Percentiles rank a stretch among this genome's conserved stretches.
Conservation (phyloP, 2,888 invertebrate genomes). For the Aphodius granarius region DNA sequence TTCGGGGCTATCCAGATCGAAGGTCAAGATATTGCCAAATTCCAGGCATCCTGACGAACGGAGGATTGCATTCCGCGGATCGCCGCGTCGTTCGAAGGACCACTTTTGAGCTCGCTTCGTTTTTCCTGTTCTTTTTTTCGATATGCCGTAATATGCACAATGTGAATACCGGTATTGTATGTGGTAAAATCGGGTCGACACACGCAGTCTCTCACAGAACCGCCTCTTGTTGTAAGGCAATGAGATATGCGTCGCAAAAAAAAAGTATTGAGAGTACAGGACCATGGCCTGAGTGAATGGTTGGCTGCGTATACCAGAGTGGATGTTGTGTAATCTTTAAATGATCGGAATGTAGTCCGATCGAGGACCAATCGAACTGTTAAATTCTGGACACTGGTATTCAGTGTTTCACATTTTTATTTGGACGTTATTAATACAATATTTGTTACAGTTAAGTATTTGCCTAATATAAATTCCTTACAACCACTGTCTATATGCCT, state of each 20-base stretch:
- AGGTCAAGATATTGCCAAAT: neutral
- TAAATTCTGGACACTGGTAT: no score
- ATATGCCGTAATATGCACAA: neutral
- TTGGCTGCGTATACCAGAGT: neutral
- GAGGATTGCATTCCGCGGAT: neutral
- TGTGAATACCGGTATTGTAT: neutral
- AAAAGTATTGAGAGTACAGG: no score
- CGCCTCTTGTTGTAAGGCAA: neutral
- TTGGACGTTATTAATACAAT: no score
- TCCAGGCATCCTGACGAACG: neutral
- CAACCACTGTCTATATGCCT: no score
- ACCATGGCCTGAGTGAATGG: neutral
- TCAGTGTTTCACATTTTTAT: no score
- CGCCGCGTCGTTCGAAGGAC: neutral
- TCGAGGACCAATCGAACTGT: neutral
- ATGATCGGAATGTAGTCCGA: neutral
- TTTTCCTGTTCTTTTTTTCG: neutral
- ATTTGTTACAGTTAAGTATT: no score
- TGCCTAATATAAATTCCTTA: no score
- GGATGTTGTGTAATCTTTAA: neutral
- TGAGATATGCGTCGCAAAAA: neutral
- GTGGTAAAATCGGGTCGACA: neutral
- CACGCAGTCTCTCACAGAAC: neutral
- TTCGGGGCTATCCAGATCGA: neutral
- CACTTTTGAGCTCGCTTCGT: neutral